phyloP scores from a whole-genome alignment of 2,113 vertebrate genomes.

The Centropus unirufus region DNA sequence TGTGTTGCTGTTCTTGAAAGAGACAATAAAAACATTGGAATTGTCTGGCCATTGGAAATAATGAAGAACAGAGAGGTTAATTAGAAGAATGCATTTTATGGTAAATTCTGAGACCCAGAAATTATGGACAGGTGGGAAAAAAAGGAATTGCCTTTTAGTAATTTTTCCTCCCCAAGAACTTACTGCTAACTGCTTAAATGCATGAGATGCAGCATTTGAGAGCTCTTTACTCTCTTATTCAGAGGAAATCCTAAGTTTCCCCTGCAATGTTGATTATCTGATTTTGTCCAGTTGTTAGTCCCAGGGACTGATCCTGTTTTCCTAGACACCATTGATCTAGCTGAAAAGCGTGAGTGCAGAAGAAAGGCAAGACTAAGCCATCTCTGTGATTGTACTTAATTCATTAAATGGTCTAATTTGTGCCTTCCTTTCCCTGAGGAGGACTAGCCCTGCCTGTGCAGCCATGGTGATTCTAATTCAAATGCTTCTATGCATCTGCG shows the following conservation, averaged over 20 bases:
- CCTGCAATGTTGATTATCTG: neutral
- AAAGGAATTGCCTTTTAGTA: neutral
- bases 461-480: neutral
- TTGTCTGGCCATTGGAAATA: neutral
- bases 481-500: neutral
- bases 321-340: neutral
- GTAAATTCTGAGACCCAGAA: neutral
- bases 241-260: neutral
- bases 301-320: neutral
- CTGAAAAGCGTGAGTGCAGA: neutral
- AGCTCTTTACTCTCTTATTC: neutral
- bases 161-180: neutral
- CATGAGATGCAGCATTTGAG: neutral
- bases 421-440: neutral
- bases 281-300: neutral
- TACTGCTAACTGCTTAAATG: neutral
- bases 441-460: neutral
- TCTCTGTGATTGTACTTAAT: neutral
- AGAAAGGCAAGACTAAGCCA: neutral
- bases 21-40: neutral
- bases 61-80: neutral
- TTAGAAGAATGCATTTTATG: neutral
- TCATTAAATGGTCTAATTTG: neutral
- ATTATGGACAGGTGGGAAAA: neutral
- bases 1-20: neutral